Percentiles rank a stretch among this genome's conserved stretches.
Conservation (phyloP, 2,113 vertebrate genomes). For the Phylloscopus trochilus region DNA sequence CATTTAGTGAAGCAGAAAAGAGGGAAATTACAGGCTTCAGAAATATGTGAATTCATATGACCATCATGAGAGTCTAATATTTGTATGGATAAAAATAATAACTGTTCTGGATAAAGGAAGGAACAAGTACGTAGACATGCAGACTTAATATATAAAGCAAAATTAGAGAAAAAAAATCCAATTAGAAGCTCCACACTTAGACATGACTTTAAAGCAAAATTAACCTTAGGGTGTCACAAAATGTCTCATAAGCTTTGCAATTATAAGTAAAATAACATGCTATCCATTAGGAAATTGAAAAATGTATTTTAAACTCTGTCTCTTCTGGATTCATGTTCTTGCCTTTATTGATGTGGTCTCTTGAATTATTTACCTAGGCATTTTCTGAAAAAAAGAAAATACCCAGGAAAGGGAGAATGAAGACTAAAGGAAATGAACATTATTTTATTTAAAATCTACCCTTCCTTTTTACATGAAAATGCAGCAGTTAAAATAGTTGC, state of each 20-base stretch:
- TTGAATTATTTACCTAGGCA: neutral
- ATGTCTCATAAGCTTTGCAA: neutral
- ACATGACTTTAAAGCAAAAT: neutral
- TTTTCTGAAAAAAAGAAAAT: neutral
- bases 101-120: neutral
- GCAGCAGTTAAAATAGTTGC: neutral
- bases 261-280: neutral
- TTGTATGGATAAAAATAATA: neutral
- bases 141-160: neutral
- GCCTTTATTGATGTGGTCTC: neutral
- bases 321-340: neutral
- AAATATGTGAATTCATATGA: neutral
- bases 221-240: neutral
- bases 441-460: neutral
- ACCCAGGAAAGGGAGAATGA: neutral
- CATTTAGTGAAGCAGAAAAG: neutral
- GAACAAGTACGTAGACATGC: neutral
- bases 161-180: neutral
- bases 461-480: neutral
- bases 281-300: neutral
- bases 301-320: neutral
- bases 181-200: neutral
- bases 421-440: neutral
- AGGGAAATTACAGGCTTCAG: slow-evolving; percentile 8
- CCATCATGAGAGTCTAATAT: neutral